Evolutionary conservation across 2,113 vertebrate genomes (phyloP).

Genomic region (Plecotus auritus): DNA sequence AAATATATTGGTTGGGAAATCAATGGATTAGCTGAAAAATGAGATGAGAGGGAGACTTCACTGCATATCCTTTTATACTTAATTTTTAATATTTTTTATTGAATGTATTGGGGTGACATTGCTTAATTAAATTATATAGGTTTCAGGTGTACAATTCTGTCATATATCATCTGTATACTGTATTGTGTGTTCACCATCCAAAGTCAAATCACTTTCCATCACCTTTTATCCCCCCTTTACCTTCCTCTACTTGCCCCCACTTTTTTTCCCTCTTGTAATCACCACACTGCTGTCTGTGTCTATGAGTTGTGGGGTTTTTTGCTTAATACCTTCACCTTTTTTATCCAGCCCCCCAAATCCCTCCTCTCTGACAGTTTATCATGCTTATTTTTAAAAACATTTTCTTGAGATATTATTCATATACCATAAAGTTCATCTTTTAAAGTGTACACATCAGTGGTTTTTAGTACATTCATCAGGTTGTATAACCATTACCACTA

Average conservation of each 20-base stretch:
- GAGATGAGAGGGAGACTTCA: background rate
- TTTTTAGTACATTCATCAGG: too few relatives aligned
- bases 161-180: background rate
- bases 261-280: background rate
- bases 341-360: too few relatives aligned
- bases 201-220: background rate
- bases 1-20: background rate
- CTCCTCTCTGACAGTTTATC: too few relatives aligned
- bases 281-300: background rate
- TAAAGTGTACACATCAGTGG: too few relatives aligned
- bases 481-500: background rate
- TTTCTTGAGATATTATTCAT: too few relatives aligned
- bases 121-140: background rate
- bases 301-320: background rate
- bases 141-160: background rate
- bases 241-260: background rate
- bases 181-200: background rate
- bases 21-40: background rate
- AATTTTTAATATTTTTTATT: background rate
- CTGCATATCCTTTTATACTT: background rate
- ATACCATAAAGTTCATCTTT: too few relatives aligned
- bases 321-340: background rate
- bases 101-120: background rate
- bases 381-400: too few relatives aligned
- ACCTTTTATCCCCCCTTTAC: background rate